A percentile compares a stretch with the other conserved stretches of the same genome.
Evolutionary conservation across 2,888 invertebrate genomes (phyloP).

Genomic region (Cybosia mesomella): DNA sequence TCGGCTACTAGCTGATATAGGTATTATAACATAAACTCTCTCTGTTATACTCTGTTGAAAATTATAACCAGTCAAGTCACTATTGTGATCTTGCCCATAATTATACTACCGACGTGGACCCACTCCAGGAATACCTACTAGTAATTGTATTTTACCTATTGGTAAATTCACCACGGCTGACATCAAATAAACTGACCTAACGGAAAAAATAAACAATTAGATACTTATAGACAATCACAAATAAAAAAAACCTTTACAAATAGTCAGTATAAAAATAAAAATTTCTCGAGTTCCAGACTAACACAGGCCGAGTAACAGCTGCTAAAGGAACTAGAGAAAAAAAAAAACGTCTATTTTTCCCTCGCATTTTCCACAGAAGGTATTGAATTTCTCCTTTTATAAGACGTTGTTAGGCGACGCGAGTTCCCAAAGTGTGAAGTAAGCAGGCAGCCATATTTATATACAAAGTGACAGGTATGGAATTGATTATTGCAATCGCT

Average conservation of each 20-base stretch:
- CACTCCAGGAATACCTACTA: too few species aligned
- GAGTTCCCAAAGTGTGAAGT: background rate
- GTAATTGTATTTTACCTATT: too few species aligned
- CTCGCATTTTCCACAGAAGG: constrained; percentile 12
- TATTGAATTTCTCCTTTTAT: constrained; percentile 20
- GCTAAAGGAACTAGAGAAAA: constrained; percentile 18
- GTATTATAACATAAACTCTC: too few species aligned
- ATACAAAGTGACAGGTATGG: background rate
- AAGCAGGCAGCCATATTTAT: background rate
- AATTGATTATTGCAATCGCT: background rate
- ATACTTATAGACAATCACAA: too few species aligned
- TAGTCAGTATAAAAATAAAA: constrained; percentile 6
- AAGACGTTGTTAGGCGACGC: background rate
- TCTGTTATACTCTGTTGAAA: too few species aligned
- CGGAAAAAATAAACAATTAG: too few species aligned
- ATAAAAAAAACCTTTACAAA: background rate
- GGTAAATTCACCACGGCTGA: too few species aligned
- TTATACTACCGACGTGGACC: too few species aligned
- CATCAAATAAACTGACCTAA: too few species aligned
- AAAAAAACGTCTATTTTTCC: constrained; percentile 18
- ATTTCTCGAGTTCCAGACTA: background rate
- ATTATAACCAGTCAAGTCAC: too few species aligned
- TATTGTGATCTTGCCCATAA: too few species aligned
- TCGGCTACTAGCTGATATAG: too few species aligned
- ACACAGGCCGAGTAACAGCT: constrained; percentile 9